Evolutionary conservation across 2,113 vertebrate genomes (phyloP), one percentile per base, ranked within the genome.

Genomic region (Loxodonta africana): DNA sequence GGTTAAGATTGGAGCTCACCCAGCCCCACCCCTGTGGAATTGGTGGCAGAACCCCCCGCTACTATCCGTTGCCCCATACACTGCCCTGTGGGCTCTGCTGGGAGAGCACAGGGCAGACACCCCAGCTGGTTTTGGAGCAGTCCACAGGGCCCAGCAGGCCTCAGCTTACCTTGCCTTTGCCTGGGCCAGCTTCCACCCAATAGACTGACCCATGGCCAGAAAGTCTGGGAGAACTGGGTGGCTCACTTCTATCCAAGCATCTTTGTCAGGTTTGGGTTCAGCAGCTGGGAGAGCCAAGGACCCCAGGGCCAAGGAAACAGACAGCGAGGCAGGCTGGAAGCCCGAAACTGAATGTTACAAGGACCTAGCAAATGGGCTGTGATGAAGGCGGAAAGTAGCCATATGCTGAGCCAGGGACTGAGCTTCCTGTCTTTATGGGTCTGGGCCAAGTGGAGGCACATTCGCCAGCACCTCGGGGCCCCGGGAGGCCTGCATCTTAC

Each of bases 1-100:
- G 41, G 26, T 18, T n/a, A 4, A 2, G 23, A 14, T 2, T 0
- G 6, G 71, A 25, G 25, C 1, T 1, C 30, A 10, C 30, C 48
- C 25, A 1, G 2, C 37, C 6, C 8, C 51, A 28, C 65, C 48
- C 23, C 63, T 0, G 0, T 5, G 37, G 51, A 26, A 0, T 18
- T 4, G n/a, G 86, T 51, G 21, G 6, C 41, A 0, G 65, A n/a
- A 15, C 4, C 8, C 21, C 6, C n/a, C 30, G 41, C 81, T 3
- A 14, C 53, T 10, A 0, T 28, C 63, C 6, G 60, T 84, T 69
- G 86, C 28, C 60, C 6, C 0, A 0, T 44, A 37, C 2, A 30
- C 77, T 53, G 20, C 14, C 30, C 44, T 4, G 37, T 0, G 8
- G 76, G 41, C 18, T 6, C 6, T 8, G 46, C 20, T 0, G 18